Base-by-base conservation (phyloP, 2,888 invertebrate genomes). In the Gastrophysa polygoni region DNA sequence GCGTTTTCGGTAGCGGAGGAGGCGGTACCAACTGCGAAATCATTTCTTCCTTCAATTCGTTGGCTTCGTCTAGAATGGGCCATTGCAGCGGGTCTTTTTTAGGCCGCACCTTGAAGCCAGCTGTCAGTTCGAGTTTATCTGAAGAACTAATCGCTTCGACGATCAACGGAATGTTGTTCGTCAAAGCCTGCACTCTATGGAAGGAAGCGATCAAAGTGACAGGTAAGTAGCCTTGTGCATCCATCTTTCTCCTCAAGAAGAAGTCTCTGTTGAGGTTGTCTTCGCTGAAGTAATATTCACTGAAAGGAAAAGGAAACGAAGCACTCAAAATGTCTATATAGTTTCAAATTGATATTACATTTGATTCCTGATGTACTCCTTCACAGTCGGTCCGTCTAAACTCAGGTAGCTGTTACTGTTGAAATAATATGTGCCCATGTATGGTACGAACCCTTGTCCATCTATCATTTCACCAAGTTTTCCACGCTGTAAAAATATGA, bases 261-360 rank as follows among this genome's bases (percentile, higher is more conserved):
- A 98, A 95, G 80, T 99, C 99, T 74, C 94, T 89, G 73, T 92
- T 89, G 59, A 99, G 85, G 84, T 99, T 99, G 77, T 97, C 97
- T 70, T 92, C 91, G 74, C 96, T 96, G 85, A 99, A 98, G 88
- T 99, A 99, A 84, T 99, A 99, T 84, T 99, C 98, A 79, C 98
- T 98, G 86, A 38, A 87, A 66, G 68, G 68, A 59, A 64, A 16
- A 3, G 52, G n/a, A 62, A n/a, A n/a, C n/a, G n/a, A n/a, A n/a
- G n/a, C n/a, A n/a, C 10, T 48, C 17, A 28, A 11, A 49, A 44
- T 57, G 14, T 17, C 16, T 4, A 16, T 50, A 34, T n/a, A 7
- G 14, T 17, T 50, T 61, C 28, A 52, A 14, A 11, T 43, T 46
- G 8, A n/a, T 88, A 91, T 90, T 83, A 95, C 95, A 96, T 92